Base-by-base conservation (phyloP, 2,113 vertebrate species). In the Poeciliopsis retropinna region DNA sequence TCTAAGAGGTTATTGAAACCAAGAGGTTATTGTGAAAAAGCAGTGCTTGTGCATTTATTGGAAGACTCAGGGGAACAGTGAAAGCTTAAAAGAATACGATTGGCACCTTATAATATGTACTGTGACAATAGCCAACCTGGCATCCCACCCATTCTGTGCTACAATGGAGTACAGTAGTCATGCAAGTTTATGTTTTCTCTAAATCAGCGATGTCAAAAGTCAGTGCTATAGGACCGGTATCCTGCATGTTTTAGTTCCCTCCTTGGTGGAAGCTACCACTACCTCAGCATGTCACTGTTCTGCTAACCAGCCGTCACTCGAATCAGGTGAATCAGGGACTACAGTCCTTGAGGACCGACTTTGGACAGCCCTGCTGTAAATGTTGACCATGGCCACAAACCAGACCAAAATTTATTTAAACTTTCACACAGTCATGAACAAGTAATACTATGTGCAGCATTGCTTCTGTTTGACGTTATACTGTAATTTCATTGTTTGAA, bases 391-490 rank as follows among this genome's bases (percentile, higher is more conserved):
- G 63, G 63, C 76, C 37, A 60, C 70, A 76, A 70, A 77, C 57
- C 31, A 62, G 39, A 12, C 44, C 11, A 57, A 13, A 54, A 67
- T 78, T 72, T 69, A 57, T 57, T 57, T 67, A 34, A 81, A 67
- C 34, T 73, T 60, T 77, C 39, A 39, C 39, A 66, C n/a, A 76
- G 27, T 57, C 39, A 25, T 27, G 30, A 70, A 75, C 78, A 86
- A 85, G 37, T 75, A 62, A 57, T 73, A 62, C 61, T 15, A 39
- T 66, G 37, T 77, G 60, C 67, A 72, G 57, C 37, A 29, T 51
- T 79, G 78, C 85, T 83, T 66, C 80, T 73, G 82, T 88, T 79
- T 82, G 29, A 72, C 67, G 70, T 78, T n/a, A 29, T 47, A 37
- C 76, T n/a, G 64, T 39, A 34, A 79, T 81, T 80, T 69, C 10